Percentiles rank a stretch among this genome's conserved stretches.
Conservation (phyloP, 2,888 invertebrate species). For the Meiosimyza decipiens region DNA sequence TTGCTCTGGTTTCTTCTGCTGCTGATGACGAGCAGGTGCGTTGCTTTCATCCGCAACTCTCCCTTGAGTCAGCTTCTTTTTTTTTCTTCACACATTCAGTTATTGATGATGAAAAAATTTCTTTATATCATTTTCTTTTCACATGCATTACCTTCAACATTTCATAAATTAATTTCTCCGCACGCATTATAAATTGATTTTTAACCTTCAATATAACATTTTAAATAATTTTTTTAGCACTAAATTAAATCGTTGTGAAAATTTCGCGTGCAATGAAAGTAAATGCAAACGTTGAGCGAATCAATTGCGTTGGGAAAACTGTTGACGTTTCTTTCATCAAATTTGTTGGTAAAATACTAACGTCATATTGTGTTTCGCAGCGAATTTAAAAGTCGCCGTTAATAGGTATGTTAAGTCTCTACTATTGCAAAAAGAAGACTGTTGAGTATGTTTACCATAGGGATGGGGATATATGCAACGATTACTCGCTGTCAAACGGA, state of each 20-base stretch:
- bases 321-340: conserved; percentile 46
- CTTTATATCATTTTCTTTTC: conserved; percentile 8
- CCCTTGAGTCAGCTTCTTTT: too few species aligned
- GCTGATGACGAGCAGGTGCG: neutral
- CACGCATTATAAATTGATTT: neutral
- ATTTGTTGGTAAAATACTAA: neutral
- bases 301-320: conserved; percentile 46
- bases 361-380: too few species aligned
- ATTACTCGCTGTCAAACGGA: too few species aligned
- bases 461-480: too few species aligned
- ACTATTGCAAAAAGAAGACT: too few species aligned
- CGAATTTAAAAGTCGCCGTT: too few species aligned
- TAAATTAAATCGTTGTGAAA: conserved; percentile 46
- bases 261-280: conserved; percentile 36
- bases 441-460: too few species aligned
- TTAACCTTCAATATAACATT: conserved; percentile 23
- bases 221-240: conserved; percentile 35
- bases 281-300: conserved; percentile 25
- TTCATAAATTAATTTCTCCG: too few species aligned
- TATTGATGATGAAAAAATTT: conserved; percentile 34
- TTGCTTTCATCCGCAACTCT: too few species aligned
- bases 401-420: too few species aligned
- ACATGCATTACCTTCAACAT: neutral
- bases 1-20: conserved; percentile 32
- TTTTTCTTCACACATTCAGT: neutral